Evolutionary conservation across 2,113 vertebrate genomes (phyloP), one percentile per base, ranked within the genome.

Genomic region (Nestor notabilis): DNA sequence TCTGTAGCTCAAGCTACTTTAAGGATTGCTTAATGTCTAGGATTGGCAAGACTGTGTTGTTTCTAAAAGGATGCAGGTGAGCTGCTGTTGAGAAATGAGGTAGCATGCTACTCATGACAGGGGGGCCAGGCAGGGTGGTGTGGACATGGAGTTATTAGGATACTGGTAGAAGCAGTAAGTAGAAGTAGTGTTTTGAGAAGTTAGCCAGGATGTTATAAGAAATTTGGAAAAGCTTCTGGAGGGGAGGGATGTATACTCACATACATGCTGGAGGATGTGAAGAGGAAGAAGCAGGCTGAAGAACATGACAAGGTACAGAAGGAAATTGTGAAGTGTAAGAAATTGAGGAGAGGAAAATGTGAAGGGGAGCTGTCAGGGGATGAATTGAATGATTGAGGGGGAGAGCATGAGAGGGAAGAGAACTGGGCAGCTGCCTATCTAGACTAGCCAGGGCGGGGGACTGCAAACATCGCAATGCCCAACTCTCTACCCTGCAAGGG

Each of bases 61-160:
- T 92, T 88, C 56, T 69, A 28, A 60, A 41, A 83, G 58, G 58
- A 75, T 49, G 75, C 53, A 83, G 85, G 79, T 79, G 86, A 84
- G 39, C 49, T 58, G 83, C 84, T 77, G 33, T 8, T 91, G 84
- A 84, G 66, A 90, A 85, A 91, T 75, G 60, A 71, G 61, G 84
- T 50, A 87, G 74, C 35, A 21, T 27, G 46, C 39, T n/a, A 5
- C 76, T 60, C 11, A 5, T 72, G 76, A 35, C 18, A 16, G 19
- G 13, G 37, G 17, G 68, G 63, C 27, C 75, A 56, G 63, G 35
- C 75, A 90, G 56, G 75, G 52, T 44, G 52, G 8, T 47, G 76
- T 35, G 58, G 58, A 20, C 10, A 4, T 7, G 27, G 24, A 61
- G 44, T 75, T 33, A 18, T 20, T 56, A 21, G 70, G 61, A 19